A percentile compares a stretch with the other conserved stretches of the same genome.
phyloP scores from a whole-genome alignment of 1,140 invertebrate genomes.

The Heliconius himera region DNA sequence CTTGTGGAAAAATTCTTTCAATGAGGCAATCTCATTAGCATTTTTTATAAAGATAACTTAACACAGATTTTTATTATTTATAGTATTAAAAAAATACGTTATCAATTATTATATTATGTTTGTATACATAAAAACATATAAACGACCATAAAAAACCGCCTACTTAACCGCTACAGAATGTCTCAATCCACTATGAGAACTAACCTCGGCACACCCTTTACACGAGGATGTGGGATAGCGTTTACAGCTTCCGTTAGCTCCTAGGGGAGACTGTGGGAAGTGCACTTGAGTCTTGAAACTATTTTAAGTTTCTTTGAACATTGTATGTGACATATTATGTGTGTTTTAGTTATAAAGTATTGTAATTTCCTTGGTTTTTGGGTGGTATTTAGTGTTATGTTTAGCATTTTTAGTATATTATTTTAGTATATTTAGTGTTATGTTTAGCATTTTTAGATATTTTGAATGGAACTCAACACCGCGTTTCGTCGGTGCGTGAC shows the following conservation, averaged over 20 bases:
- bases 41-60: too few relatives aligned
- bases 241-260: neutral
- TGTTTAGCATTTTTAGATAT: neutral
- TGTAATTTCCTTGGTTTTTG: neutral
- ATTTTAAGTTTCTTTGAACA: neutral
- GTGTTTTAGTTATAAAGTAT: neutral
- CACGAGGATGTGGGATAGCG: conserved; percentile 35
- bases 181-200: conserved; percentile 21
- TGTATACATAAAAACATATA: neutral
- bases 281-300: conserved; percentile 1
- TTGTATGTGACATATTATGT: neutral
- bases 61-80: too few relatives aligned
- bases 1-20: too few relatives aligned
- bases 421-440: too few relatives aligned
- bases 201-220: conserved; percentile 19
- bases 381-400: neutral
- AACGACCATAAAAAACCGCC: neutral
- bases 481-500: too few relatives aligned
- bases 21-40: too few relatives aligned
- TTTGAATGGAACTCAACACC: too few relatives aligned
- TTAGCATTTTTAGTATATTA: neutral
- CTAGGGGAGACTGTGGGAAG: conserved; percentile 11
- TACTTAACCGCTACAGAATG: neutral
- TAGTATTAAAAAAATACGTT: too few relatives aligned
- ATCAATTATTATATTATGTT: too few relatives aligned